A percentile compares a stretch with the other conserved stretches of the same genome.
These are phyloP conservation scores for Mobula birostris DNA, from an alignment of 2,113 vertebrate genomes.

Conservation along the genomic window DNA sequence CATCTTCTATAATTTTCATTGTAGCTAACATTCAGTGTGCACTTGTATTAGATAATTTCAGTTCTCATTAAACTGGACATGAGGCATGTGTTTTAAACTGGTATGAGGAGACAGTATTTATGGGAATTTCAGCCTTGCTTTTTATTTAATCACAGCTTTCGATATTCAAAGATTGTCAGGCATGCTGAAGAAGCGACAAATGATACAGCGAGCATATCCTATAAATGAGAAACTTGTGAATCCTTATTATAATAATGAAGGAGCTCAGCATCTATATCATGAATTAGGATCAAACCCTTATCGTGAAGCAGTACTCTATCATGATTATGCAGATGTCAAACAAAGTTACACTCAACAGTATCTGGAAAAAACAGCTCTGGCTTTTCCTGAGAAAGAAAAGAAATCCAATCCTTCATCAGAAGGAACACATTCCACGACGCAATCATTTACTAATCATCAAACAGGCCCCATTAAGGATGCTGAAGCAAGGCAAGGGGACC, in stretches of 20 bases:
- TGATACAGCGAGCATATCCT: neutral
- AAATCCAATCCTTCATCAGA: neutral
- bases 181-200: conserved; percentile 10
- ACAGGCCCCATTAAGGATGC: neutral
- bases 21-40: neutral
- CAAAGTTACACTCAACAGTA: neutral
- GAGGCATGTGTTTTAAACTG: neutral
- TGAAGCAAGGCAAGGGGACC: neutral
- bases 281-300: neutral
- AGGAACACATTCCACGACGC: no score
- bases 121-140: neutral
- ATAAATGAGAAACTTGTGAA: neutral
- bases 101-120: neutral
- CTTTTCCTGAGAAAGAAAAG: neutral
- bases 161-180: neutral
- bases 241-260: neutral
- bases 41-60: neutral
- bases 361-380: neutral
- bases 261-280: neutral
- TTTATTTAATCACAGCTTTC: neutral
- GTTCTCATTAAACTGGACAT: neutral
- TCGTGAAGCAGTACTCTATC: neutral
- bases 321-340: neutral
- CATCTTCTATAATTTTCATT: neutral
- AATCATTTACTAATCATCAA: neutral